Evolutionary conservation across 2,888 invertebrate genomes (phyloP).

Genomic region (Hesperia comma): DNA sequence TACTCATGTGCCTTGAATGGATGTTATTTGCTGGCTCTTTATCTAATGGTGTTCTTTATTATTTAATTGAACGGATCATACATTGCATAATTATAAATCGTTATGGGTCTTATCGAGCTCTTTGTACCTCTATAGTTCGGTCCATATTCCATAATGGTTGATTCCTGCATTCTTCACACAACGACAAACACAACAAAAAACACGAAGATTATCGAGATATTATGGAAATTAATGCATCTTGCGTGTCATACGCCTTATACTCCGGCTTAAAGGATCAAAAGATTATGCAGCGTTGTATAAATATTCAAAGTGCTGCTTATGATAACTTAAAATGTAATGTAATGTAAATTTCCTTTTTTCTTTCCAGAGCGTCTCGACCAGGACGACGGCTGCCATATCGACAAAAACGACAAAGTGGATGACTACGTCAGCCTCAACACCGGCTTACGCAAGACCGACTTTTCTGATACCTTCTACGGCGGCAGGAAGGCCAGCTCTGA

Average conservation of each 20-base stretch:
- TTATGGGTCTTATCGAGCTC: not conserved
- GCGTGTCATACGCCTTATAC: no score
- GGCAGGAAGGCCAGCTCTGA: slow-evolving; percentile 76
- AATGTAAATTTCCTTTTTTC: slow-evolving; percentile 24
- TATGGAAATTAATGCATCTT: no score
- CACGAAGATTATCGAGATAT: no score
- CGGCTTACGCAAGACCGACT: slow-evolving; percentile 88
- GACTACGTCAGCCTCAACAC: slow-evolving; percentile 87
- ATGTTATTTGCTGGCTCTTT: not conserved
- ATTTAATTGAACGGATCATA: slow-evolving; percentile 3
- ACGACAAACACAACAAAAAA: no score
- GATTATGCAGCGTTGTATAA: no score
- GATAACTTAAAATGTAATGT: no score
- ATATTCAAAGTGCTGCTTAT: no score
- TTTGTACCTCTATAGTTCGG: no score
- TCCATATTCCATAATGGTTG: no score
- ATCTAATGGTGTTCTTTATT: slow-evolving; percentile 12
- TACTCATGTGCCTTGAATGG: slow-evolving; percentile 11
- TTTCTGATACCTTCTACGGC: slow-evolving; percentile 85
- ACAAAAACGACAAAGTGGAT: slow-evolving; percentile 69
- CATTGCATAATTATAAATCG: not conserved
- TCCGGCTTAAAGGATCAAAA: no score
- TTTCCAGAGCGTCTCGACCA: slow-evolving; percentile 87
- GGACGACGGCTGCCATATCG: slow-evolving; percentile 74
- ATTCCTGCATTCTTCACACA: no score